These are phyloP conservation scores for Aptenodytes patagonicus DNA, from an alignment of 2,113 vertebrate genomes.

Conservation along the genomic window DNA sequence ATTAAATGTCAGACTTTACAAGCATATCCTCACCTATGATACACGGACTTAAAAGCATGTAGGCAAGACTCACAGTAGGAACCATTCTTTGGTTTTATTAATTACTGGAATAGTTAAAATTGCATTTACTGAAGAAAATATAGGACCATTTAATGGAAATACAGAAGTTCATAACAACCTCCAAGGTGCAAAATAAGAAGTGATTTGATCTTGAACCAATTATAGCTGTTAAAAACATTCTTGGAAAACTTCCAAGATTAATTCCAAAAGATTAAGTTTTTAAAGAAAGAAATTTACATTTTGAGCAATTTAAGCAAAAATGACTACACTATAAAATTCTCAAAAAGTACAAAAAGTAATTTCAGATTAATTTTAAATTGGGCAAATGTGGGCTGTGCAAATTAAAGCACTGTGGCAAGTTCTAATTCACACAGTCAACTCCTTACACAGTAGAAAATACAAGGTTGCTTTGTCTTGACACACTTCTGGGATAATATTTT, in stretches of 20 bases:
- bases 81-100: slow-evolving; percentile 61
- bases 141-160: slow-evolving; percentile 38
- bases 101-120: slow-evolving; percentile 64
- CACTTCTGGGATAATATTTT: neutral
- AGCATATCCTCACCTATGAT: slow-evolving; percentile 46
- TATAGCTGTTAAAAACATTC: neutral
- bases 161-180: slow-evolving; percentile 22
- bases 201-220: slow-evolving; percentile 44
- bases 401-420: neutral
- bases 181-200: slow-evolving; percentile 41
- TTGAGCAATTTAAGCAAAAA: neutral
- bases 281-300: neutral
- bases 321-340: neutral
- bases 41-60: slow-evolving; percentile 12
- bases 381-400: neutral
- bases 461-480: neutral
- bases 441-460: neutral
- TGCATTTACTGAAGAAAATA: slow-evolving; percentile 63
- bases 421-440: neutral
- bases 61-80: slow-evolving; percentile 40
- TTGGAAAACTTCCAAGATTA: slow-evolving; percentile 11
- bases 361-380: neutral
- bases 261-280: neutral
- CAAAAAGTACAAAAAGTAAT: neutral
- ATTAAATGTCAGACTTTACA: slow-evolving; percentile 65